A percentile compares a stretch with the other conserved stretches of the same genome.
phyloP scores from a whole-genome alignment of 2,113 vertebrate species.

The Chamaea fasciata region DNA sequence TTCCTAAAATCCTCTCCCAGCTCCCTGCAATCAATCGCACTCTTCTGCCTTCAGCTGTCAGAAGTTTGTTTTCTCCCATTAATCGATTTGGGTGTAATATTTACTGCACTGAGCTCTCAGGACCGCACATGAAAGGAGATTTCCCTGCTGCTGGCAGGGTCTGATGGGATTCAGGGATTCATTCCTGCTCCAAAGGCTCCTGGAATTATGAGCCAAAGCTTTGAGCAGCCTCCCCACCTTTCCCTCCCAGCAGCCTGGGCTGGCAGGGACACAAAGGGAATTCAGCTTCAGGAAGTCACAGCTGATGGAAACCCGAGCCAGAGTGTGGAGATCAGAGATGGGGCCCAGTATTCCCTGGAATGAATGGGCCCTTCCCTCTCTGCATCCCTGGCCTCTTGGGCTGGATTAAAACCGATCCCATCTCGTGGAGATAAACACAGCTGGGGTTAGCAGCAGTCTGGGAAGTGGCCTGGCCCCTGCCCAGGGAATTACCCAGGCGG shows the following conservation, averaged over 20 bases:
- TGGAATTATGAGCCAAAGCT: background rate
- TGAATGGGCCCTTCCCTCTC: background rate
- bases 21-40: background rate
- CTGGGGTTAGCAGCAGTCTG: fast-evolving
- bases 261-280: background rate
- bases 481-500: background rate
- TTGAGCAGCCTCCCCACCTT: background rate
- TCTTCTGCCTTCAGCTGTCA: background rate
- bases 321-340: background rate
- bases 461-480: background rate
- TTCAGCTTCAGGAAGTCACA: background rate
- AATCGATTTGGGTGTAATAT: background rate
- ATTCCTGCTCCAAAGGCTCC: background rate
- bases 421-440: background rate
- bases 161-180: conserved; percentile 28
- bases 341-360: background rate
- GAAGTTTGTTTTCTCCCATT: background rate
- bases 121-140: background rate
- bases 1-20: background rate
- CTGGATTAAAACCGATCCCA: background rate
- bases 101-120: conserved; percentile 26
- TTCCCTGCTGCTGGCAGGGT: background rate
- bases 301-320: background rate
- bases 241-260: background rate
- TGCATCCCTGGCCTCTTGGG: background rate